Base-by-base conservation (phyloP, 2,888 invertebrate genomes). In the Acronicta alni region DNA sequence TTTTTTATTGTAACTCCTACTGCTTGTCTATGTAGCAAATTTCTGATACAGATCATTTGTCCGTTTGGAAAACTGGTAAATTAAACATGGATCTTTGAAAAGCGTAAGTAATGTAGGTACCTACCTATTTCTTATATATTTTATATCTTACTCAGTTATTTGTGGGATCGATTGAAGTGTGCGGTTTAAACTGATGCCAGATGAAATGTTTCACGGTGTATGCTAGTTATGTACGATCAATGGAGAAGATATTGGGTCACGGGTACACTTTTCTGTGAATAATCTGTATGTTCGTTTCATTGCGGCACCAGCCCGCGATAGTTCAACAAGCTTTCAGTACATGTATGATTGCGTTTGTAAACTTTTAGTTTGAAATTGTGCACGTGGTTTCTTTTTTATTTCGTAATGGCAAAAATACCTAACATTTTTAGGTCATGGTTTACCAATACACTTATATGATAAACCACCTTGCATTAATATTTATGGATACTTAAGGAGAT, bases 111-210 rank as follows among this genome's bases (percentile, higher is more conserved):
- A n/a, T n/a, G n/a, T 20, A 20, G 20, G 20, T 20, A 20, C 20
- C 2, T 20, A 20, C 2, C 5, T 20, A 20, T 20, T 4, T 20
- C 20, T 4, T 20, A 5, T 26, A 30, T 30, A 0, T 10, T 30
- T 30, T 12, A 12, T 12, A 30, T 30, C 12, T 10, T 12, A 15
- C 16, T 30, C 7, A n/a, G 46, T 26, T 61, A 52, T 52, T 61
- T 26, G 42, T 10, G 30, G n/a, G n/a, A 45, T 45, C 53, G 41
- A 61, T 61, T 45, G 62, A 67, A 64, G 64, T 60, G 37, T 48
- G 65, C 52, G 26, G 41, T 48, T 43, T 53, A 18, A 26, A 44
- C 52, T 45, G 41, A 45, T 23, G 41, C 61, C 68, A 61, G 48
- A 60, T 54, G 65, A 61, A 16, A 16, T 37, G 39, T 41, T 37